A percentile compares a stretch with the other conserved stretches of the same genome.
phyloP scores from a whole-genome alignment of 2,888 invertebrate species.

The Torymus auratus region DNA sequence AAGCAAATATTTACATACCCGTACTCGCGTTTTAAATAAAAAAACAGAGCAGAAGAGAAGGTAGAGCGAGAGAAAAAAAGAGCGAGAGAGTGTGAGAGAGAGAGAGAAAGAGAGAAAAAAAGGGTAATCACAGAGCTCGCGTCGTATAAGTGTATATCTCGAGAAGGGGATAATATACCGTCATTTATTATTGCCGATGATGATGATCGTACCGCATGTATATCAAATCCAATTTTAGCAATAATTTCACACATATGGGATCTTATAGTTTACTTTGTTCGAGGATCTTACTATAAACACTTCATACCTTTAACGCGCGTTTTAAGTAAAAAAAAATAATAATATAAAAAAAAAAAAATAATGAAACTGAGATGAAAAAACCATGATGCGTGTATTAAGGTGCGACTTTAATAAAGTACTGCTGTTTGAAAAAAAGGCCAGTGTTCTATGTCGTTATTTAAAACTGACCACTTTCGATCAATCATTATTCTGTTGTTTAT shows the following conservation, averaged over 20 bases:
- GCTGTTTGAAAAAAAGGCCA: slow-evolving; percentile 43
- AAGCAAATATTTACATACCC: slow-evolving; percentile 47
- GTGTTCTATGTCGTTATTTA: slow-evolving; percentile 28
- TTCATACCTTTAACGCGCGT: slow-evolving; percentile 46
- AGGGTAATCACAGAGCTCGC: not conserved
- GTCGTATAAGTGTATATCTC: not conserved
- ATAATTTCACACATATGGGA: slow-evolving; percentile 40
- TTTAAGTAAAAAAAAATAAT: slow-evolving; percentile 37
- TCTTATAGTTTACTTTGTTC: slow-evolving; percentile 44
- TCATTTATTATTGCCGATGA: slow-evolving; percentile 38
- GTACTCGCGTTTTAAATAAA: slow-evolving; percentile 45
- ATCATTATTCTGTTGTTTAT: not conserved
- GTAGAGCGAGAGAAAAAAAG: not conserved
- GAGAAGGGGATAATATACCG: not conserved
- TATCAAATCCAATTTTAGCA: slow-evolving; percentile 41
- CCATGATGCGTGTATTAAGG: slow-evolving; percentile 44
- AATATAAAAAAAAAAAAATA: no score
- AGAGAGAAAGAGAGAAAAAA: not conserved
- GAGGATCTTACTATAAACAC: slow-evolving; percentile 24
- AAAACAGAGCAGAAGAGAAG: not conserved
- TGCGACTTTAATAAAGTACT: slow-evolving; percentile 53
- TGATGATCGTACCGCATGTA: slow-evolving; percentile 23
- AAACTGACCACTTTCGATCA: slow-evolving; percentile 13
- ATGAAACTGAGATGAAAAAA: not conserved
- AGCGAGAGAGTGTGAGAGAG: slow-evolving; percentile 1